phyloP scores from a whole-genome alignment of 1,140 invertebrate species.

The Cyclargus thomasi region DNA sequence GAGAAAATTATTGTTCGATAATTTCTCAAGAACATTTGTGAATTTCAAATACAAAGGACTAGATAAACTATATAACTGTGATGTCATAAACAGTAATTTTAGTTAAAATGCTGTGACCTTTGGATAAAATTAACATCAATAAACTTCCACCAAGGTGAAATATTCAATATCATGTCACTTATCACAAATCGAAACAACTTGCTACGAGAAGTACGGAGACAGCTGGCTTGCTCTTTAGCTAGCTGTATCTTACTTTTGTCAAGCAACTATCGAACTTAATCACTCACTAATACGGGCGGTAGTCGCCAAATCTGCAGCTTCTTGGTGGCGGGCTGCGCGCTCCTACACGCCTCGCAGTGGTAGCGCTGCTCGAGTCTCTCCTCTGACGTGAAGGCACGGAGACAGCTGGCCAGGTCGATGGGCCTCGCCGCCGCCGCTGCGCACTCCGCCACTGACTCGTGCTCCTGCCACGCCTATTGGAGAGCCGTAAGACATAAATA shows the following conservation, averaged over 20 bases:
- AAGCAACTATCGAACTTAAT: background rate
- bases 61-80: too few relatives aligned
- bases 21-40: background rate
- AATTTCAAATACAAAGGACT: too few relatives aligned
- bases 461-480: slow-evolving; percentile 82
- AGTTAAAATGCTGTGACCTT: too few relatives aligned
- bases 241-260: too few relatives aligned
- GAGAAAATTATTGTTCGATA: slow-evolving; percentile 6
- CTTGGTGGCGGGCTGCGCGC: slow-evolving; percentile 88
- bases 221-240: too few relatives aligned
- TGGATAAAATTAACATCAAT: too few relatives aligned
- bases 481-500: too few relatives aligned
- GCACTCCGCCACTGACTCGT: slow-evolving; percentile 82
- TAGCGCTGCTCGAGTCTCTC: slow-evolving; percentile 90
- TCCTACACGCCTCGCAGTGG: slow-evolving; percentile 88
- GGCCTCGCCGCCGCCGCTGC: slow-evolving; percentile 83
- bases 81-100: too few relatives aligned
- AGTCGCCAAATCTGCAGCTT: slow-evolving; percentile 93
- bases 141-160: too few relatives aligned
- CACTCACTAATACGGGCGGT: slow-evolving; percentile 87
- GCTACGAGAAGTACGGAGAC: too few relatives aligned
- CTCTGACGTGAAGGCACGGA: slow-evolving; percentile 89
- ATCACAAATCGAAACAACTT: too few relatives aligned
- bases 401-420: slow-evolving; percentile 86
- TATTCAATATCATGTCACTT: too few relatives aligned